Percentiles rank a stretch among this genome's conserved stretches.
Evolutionary conservation across 2,888 invertebrate species (phyloP).

Genomic region (Criorhina ranunculi): DNA sequence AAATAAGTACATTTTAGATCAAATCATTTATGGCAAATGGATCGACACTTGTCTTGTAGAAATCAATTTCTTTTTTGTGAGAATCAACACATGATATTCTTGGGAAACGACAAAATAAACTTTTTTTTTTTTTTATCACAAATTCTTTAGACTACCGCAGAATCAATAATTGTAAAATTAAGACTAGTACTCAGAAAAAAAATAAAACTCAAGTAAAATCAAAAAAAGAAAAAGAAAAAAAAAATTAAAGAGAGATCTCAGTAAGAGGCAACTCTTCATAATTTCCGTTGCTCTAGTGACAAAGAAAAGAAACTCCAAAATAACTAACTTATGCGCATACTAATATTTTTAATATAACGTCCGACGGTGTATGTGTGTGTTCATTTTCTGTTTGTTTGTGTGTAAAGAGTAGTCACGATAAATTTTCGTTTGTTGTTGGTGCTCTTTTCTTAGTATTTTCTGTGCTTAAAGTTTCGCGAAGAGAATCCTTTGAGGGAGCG

Average conservation of each 20-base stretch:
- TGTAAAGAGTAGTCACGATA: conserved; percentile 58
- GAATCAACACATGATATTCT: conserved; percentile 46
- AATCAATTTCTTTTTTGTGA: conserved; percentile 16
- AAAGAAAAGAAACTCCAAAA: conserved; percentile 67
- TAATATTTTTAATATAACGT: conserved; percentile 65
- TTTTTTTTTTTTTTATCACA: conserved; percentile 63
- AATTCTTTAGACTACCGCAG: conserved; percentile 51
- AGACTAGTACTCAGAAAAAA: conserved; percentile 63
- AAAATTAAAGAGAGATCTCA: conserved; percentile 60
- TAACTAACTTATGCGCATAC: conserved; percentile 70
- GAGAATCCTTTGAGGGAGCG: conserved; percentile 88
- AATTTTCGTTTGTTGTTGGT: conserved; percentile 30
- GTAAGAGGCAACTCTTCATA: conserved; percentile 56
- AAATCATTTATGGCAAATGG: conserved; percentile 33
- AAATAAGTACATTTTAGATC: conserved; percentile 65
- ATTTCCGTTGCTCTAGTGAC: conserved; percentile 54
- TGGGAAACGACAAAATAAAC: conserved; percentile 56
- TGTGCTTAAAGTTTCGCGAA: conserved; percentile 79
- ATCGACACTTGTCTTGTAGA: conserved; percentile 7
- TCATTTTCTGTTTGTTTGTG: conserved; percentile 18
- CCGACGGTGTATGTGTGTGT: conserved; percentile 53
- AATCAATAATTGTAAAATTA: conserved; percentile 60
- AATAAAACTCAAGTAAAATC: conserved; percentile 9
- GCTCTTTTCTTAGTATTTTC: conserved; percentile 78
- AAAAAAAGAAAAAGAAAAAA: conserved; percentile 26